These are phyloP conservation scores for Lycaon pictus DNA, from an alignment of 2,113 vertebrate species.

Conservation along the genomic window DNA sequence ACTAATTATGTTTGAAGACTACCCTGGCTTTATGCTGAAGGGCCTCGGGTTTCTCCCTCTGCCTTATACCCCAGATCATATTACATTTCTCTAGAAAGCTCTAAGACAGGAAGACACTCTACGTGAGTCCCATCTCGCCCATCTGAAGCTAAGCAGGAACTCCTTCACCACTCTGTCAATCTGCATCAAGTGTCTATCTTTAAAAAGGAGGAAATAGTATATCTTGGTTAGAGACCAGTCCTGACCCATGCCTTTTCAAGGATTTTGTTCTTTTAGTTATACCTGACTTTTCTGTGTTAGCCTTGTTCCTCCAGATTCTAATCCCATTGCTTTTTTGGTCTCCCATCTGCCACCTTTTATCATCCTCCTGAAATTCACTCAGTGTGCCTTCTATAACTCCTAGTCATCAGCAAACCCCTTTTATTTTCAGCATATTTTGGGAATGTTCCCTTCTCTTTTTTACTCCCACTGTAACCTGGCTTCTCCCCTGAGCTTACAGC, in stretches of 20 bases:
- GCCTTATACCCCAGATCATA: not conserved
- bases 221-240: not conserved
- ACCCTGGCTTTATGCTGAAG: not conserved
- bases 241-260: not conserved
- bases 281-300: not conserved
- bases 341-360: not conserved
- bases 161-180: not conserved
- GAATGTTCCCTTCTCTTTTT: not conserved
- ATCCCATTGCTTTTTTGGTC: not conserved
- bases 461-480: not conserved
- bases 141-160: not conserved
- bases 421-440: not conserved
- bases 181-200: not conserved
- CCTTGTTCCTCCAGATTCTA: not conserved
- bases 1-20: not conserved
- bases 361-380: not conserved
- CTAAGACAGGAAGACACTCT: not conserved
- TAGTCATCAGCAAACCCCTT: not conserved
- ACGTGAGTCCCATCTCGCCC: not conserved
- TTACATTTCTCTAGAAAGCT: not conserved
- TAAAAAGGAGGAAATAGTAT: not conserved
- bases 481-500: not conserved
- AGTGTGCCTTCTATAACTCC: not conserved
- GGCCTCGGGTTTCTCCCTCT: not conserved
- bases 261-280: not conserved